A percentile compares a stretch with the other conserved stretches of the same genome.
Conservation (phyloP, 2,797 vertebrate species). For the Artibeus jamaicensis region DNA sequence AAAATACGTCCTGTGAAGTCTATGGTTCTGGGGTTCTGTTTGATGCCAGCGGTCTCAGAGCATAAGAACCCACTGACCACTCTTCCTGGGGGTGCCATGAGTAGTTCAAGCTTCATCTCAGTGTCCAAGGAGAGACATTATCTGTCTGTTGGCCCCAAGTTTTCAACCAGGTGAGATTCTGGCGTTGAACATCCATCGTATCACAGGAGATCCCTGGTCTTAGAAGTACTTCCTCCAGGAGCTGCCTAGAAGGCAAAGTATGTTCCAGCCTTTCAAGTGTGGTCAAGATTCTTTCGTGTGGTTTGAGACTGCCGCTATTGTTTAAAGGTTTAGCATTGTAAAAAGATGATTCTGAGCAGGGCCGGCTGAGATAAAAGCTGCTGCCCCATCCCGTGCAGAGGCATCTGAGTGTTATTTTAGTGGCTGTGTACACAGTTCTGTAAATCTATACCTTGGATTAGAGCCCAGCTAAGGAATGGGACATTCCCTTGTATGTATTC, state of each 20-base stretch:
- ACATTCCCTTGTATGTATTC: background rate
- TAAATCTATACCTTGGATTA: constrained; percentile 20
- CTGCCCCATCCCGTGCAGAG: background rate
- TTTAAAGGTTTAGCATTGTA: background rate
- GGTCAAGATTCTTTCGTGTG: background rate
- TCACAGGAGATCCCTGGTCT: background rate
- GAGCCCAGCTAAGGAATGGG: constrained; percentile 8
- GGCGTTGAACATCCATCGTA: background rate
- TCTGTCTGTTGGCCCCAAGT: background rate
- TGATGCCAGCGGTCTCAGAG: background rate
- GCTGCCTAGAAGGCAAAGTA: background rate
- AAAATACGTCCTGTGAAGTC: background rate
- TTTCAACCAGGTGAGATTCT: background rate
- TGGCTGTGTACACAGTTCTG: constrained; percentile 14
- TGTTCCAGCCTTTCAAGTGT: background rate
- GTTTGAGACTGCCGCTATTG: background rate
- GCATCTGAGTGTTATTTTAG: background rate
- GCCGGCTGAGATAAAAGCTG: constrained; percentile 15
- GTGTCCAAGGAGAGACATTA: background rate
- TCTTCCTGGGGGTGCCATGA: background rate
- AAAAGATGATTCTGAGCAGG: background rate
- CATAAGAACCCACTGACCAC: background rate
- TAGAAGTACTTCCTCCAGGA: background rate
- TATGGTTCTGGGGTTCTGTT: background rate
- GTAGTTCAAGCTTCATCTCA: background rate